Conservation (phyloP, 2,797 vertebrate species). For the Somateria mollissima region DNA sequence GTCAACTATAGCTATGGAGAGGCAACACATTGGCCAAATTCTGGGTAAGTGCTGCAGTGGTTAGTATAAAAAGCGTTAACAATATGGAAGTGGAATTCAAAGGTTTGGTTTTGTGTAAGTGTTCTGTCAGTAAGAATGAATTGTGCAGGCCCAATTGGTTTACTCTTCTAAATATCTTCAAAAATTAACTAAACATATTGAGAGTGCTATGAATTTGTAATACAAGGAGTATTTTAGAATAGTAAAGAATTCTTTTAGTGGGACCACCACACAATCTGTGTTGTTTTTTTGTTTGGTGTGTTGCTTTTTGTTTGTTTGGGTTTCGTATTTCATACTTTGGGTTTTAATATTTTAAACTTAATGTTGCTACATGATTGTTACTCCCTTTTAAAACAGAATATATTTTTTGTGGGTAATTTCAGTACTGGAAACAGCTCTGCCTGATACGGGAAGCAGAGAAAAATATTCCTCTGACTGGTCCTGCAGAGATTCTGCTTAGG, state of each 20-base stretch:
- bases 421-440: not conserved
- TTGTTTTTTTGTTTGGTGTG: not conserved
- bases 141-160: not conserved
- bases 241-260: not conserved
- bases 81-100: not conserved
- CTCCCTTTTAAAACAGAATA: not conserved
- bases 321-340: too few species aligned
- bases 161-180: not conserved
- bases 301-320: not conserved
- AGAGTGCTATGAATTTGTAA: not conserved
- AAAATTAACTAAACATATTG: not conserved
- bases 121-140: not conserved
- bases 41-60: constrained; percentile 84
- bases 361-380: not conserved
- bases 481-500: not conserved
- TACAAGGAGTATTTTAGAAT: not conserved
- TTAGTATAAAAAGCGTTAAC: not conserved
- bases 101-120: not conserved
- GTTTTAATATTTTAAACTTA: not conserved
- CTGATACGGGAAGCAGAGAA: not conserved
- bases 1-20: constrained; percentile 99
- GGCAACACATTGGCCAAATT: constrained; percentile 98
- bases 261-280: not conserved
- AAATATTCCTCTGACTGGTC: not conserved
- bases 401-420: not conserved